These are phyloP conservation scores for Eurosta solidaginis DNA, from an alignment of 1,140 invertebrate species.

Conservation along the genomic window DNA sequence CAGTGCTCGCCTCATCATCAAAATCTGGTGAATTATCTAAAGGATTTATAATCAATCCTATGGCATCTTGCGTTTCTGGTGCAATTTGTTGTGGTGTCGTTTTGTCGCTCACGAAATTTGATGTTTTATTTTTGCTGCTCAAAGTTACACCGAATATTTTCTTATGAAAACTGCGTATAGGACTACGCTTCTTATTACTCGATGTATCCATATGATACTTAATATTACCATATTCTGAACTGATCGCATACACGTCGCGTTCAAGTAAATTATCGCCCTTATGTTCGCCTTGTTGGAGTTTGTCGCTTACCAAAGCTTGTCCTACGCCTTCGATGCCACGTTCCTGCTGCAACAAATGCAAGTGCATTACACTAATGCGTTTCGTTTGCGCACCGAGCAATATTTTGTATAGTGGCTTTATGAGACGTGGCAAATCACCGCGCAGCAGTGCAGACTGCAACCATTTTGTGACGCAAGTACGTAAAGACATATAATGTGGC, in stretches of 20 bases:
- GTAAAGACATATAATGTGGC: constrained; percentile 55
- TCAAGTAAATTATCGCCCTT: constrained; percentile 53
- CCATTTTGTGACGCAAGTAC: constrained; percentile 60
- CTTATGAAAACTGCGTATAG: constrained; percentile 55
- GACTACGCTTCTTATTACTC: constrained; percentile 53
- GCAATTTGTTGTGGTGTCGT: constrained; percentile 34
- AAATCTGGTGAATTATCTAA: constrained; percentile 58
- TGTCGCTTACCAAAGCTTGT: constrained; percentile 40
- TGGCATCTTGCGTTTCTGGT: constrained; percentile 42
- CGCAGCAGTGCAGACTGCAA: constrained; percentile 67
- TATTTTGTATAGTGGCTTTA: constrained; percentile 80
- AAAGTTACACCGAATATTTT: constrained; percentile 61
- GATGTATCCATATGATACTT: constrained; percentile 70
- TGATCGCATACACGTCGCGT: constrained; percentile 80
- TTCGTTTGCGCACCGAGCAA: constrained; percentile 82
- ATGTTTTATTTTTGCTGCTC: constrained; percentile 56
- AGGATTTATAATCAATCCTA: constrained; percentile 64
- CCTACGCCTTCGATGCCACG: constrained; percentile 63
- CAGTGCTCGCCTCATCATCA: constrained; percentile 53
- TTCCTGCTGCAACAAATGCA: constrained; percentile 70
- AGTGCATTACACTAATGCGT: constrained; percentile 83
- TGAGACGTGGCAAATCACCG: constrained; percentile 76
- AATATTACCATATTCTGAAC: constrained; percentile 83
- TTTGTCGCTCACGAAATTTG: constrained; percentile 55
- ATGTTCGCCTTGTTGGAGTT: constrained; percentile 38